Base-by-base conservation (phyloP, 2,888 invertebrate genomes). In the Scaptomyza parva region DNA sequence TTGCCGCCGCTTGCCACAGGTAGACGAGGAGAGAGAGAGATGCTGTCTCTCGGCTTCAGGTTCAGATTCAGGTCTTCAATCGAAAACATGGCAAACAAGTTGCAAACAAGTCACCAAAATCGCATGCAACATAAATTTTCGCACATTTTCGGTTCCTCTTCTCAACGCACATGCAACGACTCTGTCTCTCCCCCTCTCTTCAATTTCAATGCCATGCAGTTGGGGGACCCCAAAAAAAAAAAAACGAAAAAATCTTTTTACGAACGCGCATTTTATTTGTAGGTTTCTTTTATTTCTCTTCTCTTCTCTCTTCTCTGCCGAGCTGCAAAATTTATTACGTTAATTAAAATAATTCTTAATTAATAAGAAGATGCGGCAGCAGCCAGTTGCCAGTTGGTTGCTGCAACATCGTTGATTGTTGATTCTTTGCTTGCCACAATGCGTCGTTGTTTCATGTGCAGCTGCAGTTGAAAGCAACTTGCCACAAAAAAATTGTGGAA, bases 261-360 rank as follows among this genome's bases (percentile, higher is more conserved):
- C 51, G 70, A 70, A 55, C 54, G 60, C 59, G 66, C 71, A 62
- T 71, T 71, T 71, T 54, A 57, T 57, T 58, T 57, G 35, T 30
- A 12, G n/a, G 9, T 8, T 39, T 47, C 61, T 40, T 45, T 48
- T 28, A 5, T 26, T 18, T 39, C n/a, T n/a, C n/a, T n/a, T n/a
- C n/a, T n/a, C n/a, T n/a, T n/a, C n/a, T n/a, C n/a, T 54, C 8
- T 40, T 20, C 51, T 67, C 53, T 67, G 75, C 58, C 78, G 48
- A 59, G 64, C 77, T 69, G 70, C 71, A 89, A 91, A 17, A 91
- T 91, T 91, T 91, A 91, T 91, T 90, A 89, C 90, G 84, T 90
- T 91, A 91, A 91, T 91, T 91, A 91, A 91, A 91, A 91, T 91
- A 91, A 91, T 91, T 90, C 91, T 90, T 91, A 91, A 91, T 91